These are phyloP conservation scores for Flexamia atlantica DNA, from an alignment of 2,888 invertebrate species.

Conservation along the genomic window DNA sequence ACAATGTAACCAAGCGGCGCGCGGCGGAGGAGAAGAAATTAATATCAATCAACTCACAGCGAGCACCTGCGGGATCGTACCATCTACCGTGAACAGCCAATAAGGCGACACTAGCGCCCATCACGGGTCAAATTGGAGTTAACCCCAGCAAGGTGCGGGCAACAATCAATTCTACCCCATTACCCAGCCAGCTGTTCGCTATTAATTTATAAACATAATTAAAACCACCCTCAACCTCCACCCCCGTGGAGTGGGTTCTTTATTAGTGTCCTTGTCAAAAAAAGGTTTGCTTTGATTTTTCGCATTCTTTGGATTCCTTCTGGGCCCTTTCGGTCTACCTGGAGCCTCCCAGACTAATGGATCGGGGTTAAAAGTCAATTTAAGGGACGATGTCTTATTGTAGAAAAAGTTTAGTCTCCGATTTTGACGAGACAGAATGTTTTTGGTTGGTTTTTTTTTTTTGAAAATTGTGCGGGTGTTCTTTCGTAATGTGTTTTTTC, in stretches of 20 bases:
- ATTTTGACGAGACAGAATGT: too few relatives aligned
- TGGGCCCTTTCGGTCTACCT: conserved; percentile 4
- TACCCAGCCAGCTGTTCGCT: conserved; percentile 49
- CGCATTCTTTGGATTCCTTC: conserved; percentile 39
- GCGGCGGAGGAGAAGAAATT: conserved; percentile 49
- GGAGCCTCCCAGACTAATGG: background rate
- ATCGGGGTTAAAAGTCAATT: too few relatives aligned
- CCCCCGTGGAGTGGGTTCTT: conserved; percentile 51
- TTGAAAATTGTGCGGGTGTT: too few relatives aligned
- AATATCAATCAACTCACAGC: conserved; percentile 51
- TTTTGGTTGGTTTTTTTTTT: too few relatives aligned
- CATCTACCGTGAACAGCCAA: conserved; percentile 47
- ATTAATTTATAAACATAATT: conserved; percentile 58
- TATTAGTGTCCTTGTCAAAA: conserved; percentile 36
- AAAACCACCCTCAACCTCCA: conserved; percentile 51
- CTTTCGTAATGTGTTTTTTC: too few relatives aligned
- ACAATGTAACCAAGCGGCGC: conserved; percentile 24
- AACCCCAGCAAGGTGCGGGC: conserved; percentile 45
- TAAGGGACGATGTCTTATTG: too few relatives aligned
- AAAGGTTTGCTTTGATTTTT: conserved; percentile 51
- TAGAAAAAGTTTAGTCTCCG: too few relatives aligned
- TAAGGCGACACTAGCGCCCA: conserved; percentile 53
- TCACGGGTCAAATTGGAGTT: conserved; percentile 57
- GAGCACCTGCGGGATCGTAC: conserved; percentile 54
- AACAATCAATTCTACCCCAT: conserved; percentile 59